A percentile compares a stretch with the other conserved stretches of the same genome.
These are phyloP conservation scores for Heterodera schachtii DNA, from an alignment of 1,140 invertebrate species.

Conservation along the genomic window DNA sequence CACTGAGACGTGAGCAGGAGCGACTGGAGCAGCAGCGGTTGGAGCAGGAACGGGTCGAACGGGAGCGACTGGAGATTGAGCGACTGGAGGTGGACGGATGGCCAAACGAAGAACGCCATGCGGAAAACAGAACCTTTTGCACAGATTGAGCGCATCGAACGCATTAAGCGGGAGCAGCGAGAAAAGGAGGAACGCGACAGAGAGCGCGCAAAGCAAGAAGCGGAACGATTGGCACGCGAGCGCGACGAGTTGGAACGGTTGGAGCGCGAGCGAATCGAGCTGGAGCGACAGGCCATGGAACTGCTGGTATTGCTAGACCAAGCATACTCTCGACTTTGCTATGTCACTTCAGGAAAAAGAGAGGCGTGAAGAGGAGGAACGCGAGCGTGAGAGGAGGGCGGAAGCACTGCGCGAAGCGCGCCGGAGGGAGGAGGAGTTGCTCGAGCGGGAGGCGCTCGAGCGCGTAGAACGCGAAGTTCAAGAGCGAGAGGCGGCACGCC, in stretches of 20 bases:
- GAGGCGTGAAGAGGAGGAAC: constrained; percentile 56
- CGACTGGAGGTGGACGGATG: constrained; percentile 36
- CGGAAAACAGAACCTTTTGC: neutral
- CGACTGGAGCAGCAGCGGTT: constrained; percentile 46
- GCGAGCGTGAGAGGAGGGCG: constrained; percentile 54
- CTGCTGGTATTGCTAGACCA: neutral
- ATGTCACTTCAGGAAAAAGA: constrained; percentile 42
- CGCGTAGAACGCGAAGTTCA: constrained; percentile 29
- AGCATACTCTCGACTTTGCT: no score
- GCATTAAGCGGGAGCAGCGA: constrained; percentile 55
- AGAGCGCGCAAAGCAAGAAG: constrained; percentile 48
- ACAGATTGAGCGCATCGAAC: constrained; percentile 55
- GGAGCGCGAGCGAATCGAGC: constrained; percentile 54
- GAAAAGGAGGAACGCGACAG: constrained; percentile 54
- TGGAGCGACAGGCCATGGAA: constrained; percentile 45
- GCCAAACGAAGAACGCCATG: neutral
- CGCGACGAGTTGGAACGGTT: constrained; percentile 54
- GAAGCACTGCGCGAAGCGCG: constrained; percentile 55
- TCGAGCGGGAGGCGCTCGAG: constrained; percentile 51
- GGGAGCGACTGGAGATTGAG: constrained; percentile 61
- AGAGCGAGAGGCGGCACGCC: constrained; percentile 38
- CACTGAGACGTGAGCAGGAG: constrained; percentile 50
- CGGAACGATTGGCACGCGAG: constrained; percentile 45
- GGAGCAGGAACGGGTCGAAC: constrained; percentile 59
- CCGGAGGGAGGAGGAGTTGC: constrained; percentile 44